Conservation (phyloP, 2,113 vertebrate species). For the Dromiciops gliroides region DNA sequence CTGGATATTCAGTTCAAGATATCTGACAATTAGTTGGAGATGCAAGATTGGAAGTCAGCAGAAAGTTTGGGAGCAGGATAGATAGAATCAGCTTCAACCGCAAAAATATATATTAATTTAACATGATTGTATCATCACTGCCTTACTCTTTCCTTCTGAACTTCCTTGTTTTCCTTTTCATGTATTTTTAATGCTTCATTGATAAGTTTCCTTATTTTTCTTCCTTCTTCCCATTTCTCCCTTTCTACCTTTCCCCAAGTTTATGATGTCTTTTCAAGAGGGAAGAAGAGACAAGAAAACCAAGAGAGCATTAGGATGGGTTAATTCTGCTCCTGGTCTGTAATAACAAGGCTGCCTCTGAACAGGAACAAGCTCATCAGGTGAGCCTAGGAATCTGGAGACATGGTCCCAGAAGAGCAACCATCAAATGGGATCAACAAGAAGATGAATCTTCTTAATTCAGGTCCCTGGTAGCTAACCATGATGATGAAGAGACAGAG, state of each 20-base stretch:
- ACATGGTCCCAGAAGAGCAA: neutral
- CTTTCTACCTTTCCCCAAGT: neutral
- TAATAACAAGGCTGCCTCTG: neutral
- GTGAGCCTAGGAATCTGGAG: neutral
- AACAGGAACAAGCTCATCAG: neutral
- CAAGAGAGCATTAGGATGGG: neutral
- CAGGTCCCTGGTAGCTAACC: neutral
- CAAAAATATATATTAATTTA: neutral
- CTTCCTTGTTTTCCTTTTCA: neutral
- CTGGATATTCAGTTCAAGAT: no score
- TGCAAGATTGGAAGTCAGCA: neutral
- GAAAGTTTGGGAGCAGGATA: neutral
- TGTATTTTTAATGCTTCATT: neutral
- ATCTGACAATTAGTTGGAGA: neutral
- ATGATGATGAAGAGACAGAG: neutral
- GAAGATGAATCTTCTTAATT: neutral
- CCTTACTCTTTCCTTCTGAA: neutral
- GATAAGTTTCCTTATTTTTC: neutral
- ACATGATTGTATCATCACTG: neutral
- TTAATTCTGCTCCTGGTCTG: neutral
- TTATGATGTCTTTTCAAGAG: neutral
- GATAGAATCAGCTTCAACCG: neutral
- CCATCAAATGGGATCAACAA: neutral
- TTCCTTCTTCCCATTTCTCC: neutral
- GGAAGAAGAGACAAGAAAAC: neutral